Evolutionary conservation across 2,888 invertebrate species (phyloP), one percentile per base, ranked within the genome.

Genomic region (Ophraella communa): DNA sequence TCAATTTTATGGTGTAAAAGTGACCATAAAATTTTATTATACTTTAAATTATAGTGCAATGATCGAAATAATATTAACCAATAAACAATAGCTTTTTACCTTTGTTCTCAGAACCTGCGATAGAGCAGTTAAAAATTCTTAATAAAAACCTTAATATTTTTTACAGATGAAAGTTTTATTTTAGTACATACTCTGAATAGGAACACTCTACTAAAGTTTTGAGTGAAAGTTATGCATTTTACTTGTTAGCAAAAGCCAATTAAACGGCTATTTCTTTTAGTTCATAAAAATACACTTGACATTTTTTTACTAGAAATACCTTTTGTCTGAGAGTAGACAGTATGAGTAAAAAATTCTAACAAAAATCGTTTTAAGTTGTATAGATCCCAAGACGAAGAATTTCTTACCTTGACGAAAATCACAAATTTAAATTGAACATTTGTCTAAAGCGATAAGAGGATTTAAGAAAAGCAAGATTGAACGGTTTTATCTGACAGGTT

Each of bases 371-470:
- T 57, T n/a, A 39, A 54, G 23, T 20, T 39, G 18, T 45, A 24
- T 47, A 42, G 51, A 58, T 53, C 39, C 54, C 53, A 53, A 35
- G 58, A 35, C 44, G 24, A 4, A 27, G 11, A 44, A 63, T 30
- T 49, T 57, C 58, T 23, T 27, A 62, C 61, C 60, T 65, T 57
- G 53, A 61, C 61, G 44, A 52, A 49, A 61, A 57, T 62, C 65
- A 56, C 57, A 62, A 53, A 65, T 65, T 65, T 61, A 65, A 62
- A 65, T 65, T 62, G 57, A 58, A 62, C 65, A 62, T 62, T 62
- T 53, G 52, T 53, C 58, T 62, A 49, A 39, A 56, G 27, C 52
- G 65, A 65, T 65, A 65, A 65, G 57, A 65, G 65, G 65, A 65
- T 62, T 59, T 47, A 21, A 47, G 62, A 33, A 35, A 57, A 61